Evolutionary conservation across 2,888 invertebrate species (phyloP).

Genomic region (Nomada goodeniana): DNA sequence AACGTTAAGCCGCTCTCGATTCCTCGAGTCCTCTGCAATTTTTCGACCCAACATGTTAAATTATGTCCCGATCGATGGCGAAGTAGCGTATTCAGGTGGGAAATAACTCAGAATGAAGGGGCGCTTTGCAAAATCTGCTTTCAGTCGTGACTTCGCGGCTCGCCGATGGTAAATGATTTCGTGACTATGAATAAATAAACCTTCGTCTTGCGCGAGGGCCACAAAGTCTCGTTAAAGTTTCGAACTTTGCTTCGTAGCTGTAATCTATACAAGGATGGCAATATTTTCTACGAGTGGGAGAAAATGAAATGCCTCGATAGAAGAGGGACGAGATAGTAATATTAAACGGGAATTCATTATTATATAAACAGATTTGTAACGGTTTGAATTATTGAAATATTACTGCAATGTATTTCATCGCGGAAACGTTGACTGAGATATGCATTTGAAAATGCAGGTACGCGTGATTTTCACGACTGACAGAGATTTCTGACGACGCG

Average conservation of each 20-base stretch:
- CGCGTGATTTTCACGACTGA: neutral
- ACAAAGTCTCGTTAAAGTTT: neutral
- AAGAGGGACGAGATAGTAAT: neutral
- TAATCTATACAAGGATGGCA: neutral
- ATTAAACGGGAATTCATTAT: neutral
- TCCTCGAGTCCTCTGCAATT: neutral
- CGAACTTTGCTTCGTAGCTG: neutral
- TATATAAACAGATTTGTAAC: too few relatives aligned
- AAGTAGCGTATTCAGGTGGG: constrained; percentile 21
- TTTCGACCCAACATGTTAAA: neutral
- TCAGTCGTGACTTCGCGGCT: constrained; percentile 11
- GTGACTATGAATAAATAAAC: constrained; percentile 16
- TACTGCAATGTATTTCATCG: too few relatives aligned
- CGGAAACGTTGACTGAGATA: too few relatives aligned
- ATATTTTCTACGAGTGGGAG: neutral
- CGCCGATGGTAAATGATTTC: constrained; percentile 27
- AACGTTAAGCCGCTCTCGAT: constrained; percentile 8
- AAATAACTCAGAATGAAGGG: constrained; percentile 19
- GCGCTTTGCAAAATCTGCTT: constrained; percentile 15
- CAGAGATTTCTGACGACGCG: constrained; percentile 17
- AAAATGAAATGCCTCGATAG: neutral
- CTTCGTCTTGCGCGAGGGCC: neutral
- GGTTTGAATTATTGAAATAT: too few relatives aligned
- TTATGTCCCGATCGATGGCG: constrained; percentile 18
- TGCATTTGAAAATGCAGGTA: too few relatives aligned